phyloP scores from a whole-genome alignment of 2,113 vertebrate species.

The Melanocharis versteri region DNA sequence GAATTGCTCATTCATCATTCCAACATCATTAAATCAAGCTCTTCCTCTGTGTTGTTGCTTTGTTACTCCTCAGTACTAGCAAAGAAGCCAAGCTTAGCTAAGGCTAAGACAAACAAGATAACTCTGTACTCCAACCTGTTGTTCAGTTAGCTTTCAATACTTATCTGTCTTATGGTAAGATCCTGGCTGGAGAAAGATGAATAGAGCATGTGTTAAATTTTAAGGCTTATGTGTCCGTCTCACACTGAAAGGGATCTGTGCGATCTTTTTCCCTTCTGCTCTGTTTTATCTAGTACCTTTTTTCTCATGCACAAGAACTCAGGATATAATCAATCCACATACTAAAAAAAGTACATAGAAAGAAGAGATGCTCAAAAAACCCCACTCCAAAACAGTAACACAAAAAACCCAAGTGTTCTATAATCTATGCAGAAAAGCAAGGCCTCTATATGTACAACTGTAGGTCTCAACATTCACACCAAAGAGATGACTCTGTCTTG shows the following conservation, averaged over 20 bases:
- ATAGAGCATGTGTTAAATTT: slow-evolving; percentile 66
- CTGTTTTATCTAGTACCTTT: slow-evolving; percentile 27
- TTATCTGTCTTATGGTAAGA: slow-evolving; percentile 62
- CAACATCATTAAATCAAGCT: slow-evolving; percentile 68
- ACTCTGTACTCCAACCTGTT: slow-evolving; percentile 71
- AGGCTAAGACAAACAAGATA: slow-evolving; percentile 75
- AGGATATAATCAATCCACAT: slow-evolving; percentile 2
- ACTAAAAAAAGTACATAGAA: not conserved
- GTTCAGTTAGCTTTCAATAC: slow-evolving; percentile 67
- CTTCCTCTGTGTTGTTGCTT: slow-evolving; percentile 69
- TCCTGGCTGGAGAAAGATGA: slow-evolving; percentile 65
- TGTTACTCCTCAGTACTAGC: slow-evolving; percentile 66
- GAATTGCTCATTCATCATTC: slow-evolving; percentile 78
- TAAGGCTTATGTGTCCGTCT: slow-evolving; percentile 43
- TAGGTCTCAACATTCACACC: not conserved
- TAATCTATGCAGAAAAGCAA: not conserved
- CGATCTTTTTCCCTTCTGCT: slow-evolving; percentile 25
- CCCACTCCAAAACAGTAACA: not conserved
- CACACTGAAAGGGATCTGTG: slow-evolving; percentile 45
- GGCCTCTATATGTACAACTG: not conserved
- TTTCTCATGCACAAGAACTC: slow-evolving; percentile 8
- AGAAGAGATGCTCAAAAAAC: not conserved
- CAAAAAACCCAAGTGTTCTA: not conserved
- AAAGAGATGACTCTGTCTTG: not conserved
- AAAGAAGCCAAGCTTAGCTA: slow-evolving; percentile 66